Evolutionary conservation across 2,797 vertebrate genomes (phyloP), one percentile per base, ranked within the genome.

Genomic region (Bufotes viridis): DNA sequence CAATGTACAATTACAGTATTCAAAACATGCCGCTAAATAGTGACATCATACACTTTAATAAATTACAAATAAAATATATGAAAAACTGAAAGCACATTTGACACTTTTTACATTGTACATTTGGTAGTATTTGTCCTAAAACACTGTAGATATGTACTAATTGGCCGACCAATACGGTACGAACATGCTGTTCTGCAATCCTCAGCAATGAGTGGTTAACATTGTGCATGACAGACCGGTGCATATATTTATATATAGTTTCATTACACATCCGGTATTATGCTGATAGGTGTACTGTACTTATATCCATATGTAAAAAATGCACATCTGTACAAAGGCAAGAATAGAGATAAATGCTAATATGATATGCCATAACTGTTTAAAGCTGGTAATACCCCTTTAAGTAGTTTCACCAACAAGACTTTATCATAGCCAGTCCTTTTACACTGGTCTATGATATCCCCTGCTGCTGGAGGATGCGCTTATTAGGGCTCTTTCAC

Each of bases 1-100:
- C 91, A 92, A 85, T 88, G 90, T 91, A 92, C 91, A 93, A 88
- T 89, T 93, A 90, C 87, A 92, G 90, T 89, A 92, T 92, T 86
- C 92, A 91, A 93, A 88, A 82, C 87, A 92, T 92, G 92, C 90
- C 80, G 93, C 90, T 94, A 92, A 92, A 91, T 80, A 92, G 90
- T 67, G 84, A 93, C 91, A 90, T 84, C 91, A 91, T 90, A 88
- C 85, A 88, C 84, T 57, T 84, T 87, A 90, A 84, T 87, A 92
- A 89, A 70, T 91, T 91, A 90, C 60, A 91, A 92, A 89, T 70
- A 88, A 90, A 87, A 87, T 84, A 83, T 79, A 87, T 74, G 60
- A 84, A 91, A 69, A 92, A 76, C 24, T 88, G 87, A 91, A 92
- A 90, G 91, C 90, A 90, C 89, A 88, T 88, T 79, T 89, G 89